Evolutionary conservation across 2,888 invertebrate genomes (phyloP), one percentile per base, ranked within the genome.

Genomic region (Coremacera marginata): DNA sequence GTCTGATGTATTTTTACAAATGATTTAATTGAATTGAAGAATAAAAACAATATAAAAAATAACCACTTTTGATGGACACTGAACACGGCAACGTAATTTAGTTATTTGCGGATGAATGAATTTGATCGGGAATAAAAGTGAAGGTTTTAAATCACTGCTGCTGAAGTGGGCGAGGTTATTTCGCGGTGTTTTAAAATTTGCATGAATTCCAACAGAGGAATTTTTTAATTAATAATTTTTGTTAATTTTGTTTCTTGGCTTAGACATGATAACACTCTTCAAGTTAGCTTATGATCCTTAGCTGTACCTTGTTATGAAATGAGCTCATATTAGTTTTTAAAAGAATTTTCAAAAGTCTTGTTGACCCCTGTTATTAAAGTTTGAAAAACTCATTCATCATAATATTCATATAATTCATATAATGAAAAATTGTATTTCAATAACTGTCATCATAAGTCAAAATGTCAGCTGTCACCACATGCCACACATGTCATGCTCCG

Each of bases 341-440:
- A 7, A 1, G 2, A 11, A 44, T 2, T 11, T 37, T 37, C 37
- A 14, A 1, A 44, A 11, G 44, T 44, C 14, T 44, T 11, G 7
- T 3, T 44, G 44, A 44, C 11, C 11, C 44, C 44, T 44, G 44
- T 3, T 44, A 2, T 14, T 1, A 44, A 14, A 44, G 14, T 44
- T 44, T 44, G 14, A 44, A 44, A 63, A 57, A 60, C 49, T 49
- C 78, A 80, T 77, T 70, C 80, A 78, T 78, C 62, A 22, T 62
- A 31, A 75, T 76, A 73, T 73, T 70, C 71, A 72, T 75, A 70
- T 4, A 75, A 79, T 79, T 72, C 73, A 76, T 77, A 79, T 78
- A 78, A 77, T 75, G 77, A 79, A 77, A 78, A 72, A 76, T 76
- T 76, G 55, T 78, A 25, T 60, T 51, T 51, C 68, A 76, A 70